These are phyloP conservation scores for Eolophus roseicapilla DNA, from an alignment of 2,113 vertebrate species.

Conservation along the genomic window DNA sequence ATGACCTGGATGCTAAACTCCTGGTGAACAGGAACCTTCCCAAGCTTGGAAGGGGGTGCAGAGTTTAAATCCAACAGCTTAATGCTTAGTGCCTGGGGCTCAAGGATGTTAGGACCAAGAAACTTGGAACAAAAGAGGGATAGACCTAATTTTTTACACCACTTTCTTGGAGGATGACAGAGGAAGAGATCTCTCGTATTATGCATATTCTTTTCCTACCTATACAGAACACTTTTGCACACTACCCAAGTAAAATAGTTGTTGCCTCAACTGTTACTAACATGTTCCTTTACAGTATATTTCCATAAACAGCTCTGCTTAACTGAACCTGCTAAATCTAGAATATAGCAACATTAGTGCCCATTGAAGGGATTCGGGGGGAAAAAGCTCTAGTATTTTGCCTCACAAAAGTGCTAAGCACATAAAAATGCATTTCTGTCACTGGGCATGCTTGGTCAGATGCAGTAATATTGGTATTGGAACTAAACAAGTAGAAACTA, in stretches of 20 bases:
- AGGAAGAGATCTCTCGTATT: neutral
- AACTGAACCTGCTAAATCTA: neutral
- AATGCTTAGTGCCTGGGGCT: neutral
- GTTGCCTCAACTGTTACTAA: neutral
- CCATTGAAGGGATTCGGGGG: neutral
- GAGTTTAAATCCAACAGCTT: neutral
- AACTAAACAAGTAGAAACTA: slow-evolving; percentile 20
- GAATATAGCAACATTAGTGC: neutral
- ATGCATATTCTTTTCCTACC: neutral
- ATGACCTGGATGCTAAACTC: neutral
- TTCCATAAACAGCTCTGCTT: neutral
- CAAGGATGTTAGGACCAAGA: neutral
- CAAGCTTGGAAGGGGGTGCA: neutral
- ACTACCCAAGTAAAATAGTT: neutral
- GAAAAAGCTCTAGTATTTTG: neutral
- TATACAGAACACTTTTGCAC: neutral
- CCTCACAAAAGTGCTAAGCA: neutral
- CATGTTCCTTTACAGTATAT: neutral
- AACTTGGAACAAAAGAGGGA: neutral
- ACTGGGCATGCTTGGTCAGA: neutral
- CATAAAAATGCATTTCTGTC: neutral
- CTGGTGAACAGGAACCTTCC: neutral
- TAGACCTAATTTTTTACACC: neutral
- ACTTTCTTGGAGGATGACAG: neutral
- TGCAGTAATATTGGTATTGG: neutral